phyloP scores from a whole-genome alignment of 2,797 vertebrate genomes.

The Poeciliopsis infans region DNA sequence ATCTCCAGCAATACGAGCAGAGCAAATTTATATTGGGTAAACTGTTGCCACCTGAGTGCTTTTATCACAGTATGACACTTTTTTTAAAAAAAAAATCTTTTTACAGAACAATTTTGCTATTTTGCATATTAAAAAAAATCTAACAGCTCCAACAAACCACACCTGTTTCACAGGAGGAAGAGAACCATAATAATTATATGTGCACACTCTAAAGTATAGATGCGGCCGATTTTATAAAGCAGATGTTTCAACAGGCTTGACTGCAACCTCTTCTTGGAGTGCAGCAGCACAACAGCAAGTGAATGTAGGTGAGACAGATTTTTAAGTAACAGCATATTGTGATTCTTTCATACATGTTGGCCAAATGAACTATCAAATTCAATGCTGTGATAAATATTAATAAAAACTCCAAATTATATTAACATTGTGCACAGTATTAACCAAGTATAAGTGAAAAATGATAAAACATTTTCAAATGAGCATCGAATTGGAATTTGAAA shows the following conservation, averaged over 20 bases:
- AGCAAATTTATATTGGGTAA: not conserved
- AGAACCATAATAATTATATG: not conserved
- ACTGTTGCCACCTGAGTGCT: not conserved
- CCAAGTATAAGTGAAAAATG: not conserved
- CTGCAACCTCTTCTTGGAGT: not conserved
- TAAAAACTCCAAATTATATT: not conserved
- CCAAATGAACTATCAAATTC: not conserved
- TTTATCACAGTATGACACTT: not conserved
- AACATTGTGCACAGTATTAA: not conserved
- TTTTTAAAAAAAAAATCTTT: too few relatives aligned
- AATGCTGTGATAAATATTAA: not conserved
- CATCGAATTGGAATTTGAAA: too few relatives aligned
- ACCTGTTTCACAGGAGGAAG: too few relatives aligned
- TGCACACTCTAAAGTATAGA: not conserved
- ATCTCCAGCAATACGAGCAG: not conserved
- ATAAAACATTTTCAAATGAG: not conserved
- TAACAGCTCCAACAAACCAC: not conserved
- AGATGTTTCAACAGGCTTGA: not conserved
- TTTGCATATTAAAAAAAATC: not conserved
- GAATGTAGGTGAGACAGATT: not conserved
- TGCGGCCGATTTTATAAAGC: not conserved
- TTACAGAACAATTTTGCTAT: not conserved
- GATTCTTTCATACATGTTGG: not conserved
- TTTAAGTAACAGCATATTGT: not conserved
- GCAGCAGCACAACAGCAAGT: not conserved